Base-by-base conservation (phyloP, 2,888 invertebrate species). In the Oxycera nigricornis region DNA sequence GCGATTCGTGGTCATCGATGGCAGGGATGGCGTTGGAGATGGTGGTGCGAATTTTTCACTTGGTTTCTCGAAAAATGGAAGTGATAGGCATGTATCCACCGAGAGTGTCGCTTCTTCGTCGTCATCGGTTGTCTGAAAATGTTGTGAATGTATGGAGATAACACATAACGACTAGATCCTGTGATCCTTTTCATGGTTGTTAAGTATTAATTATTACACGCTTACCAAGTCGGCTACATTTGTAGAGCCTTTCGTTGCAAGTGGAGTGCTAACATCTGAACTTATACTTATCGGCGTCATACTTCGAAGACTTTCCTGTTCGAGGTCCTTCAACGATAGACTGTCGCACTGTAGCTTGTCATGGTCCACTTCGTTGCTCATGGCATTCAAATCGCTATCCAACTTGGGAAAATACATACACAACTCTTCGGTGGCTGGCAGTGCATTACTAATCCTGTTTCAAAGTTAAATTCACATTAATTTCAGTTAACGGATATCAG, bases 211-310 rank as follows among this genome's bases (percentile, higher is more conserved):
- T 79, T 83, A 80, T 89, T 88, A 81, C n/a, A n/a, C n/a, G n/a
- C 88, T 85, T 39, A 89, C 84, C 78, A 89, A 89, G 76, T 87
- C 89, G 79, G 89, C 89, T 3, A 88, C 88, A 79, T 87, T 86
- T 65, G 91, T 87, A 59, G 91, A 91, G 76, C 90, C 91, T 80
- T 90, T 90, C 72, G 91, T 91, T 73, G 90, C 90, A 82, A 91
- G 89, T 81, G 88, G 90, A 83, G 90, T 90, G 83, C 90, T 90
- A 79, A 90, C 88, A 83, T 91, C 91, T 61, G 88, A 87, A 78
- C 89, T 87, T 30, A 88, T 88, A 75, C 91, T 91, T 78, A 91
- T 90, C 77, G 92, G 92, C 22, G 92, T 92, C 77, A 83, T 77
- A 70, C 83, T 83, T 57, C 81, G 80, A 72, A 81, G 82, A 11